These are phyloP conservation scores for Notolepis coatsorum DNA, from an alignment of 2,797 vertebrate species.

Conservation along the genomic window DNA sequence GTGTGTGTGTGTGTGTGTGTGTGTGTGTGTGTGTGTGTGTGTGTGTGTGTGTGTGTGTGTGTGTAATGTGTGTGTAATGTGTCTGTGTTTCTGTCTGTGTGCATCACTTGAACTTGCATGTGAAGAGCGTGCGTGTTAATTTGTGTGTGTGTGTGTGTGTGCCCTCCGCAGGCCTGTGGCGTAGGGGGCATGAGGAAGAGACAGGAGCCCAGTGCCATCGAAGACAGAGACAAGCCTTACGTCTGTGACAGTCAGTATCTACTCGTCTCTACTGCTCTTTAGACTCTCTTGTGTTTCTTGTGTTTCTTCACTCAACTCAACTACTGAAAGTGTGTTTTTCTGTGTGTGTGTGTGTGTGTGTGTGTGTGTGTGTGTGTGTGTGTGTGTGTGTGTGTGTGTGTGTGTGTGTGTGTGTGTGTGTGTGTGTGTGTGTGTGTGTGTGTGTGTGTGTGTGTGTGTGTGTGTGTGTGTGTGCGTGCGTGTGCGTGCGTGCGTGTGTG, in stretches of 20 bases:
- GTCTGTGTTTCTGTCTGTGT: constrained; percentile 20
- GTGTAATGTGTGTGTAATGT: constrained; percentile 1
- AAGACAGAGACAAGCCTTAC: constrained; percentile 96
- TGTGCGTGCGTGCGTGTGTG: constrained; percentile 6
- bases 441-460: constrained; percentile 17
- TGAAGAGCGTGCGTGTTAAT: constrained; percentile 29
- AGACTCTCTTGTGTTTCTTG: constrained; percentile 3
- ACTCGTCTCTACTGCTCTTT: too few species aligned
- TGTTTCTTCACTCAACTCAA: not conserved
- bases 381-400: not conserved
- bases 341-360: not conserved
- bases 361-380: not conserved
- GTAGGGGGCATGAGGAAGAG: constrained; percentile 93
- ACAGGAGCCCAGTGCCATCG: constrained; percentile 87
- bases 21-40: constrained; percentile 1
- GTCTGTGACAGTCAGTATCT: constrained; percentile 95
- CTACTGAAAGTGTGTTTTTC: not conserved
- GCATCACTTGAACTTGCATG: constrained; percentile 23
- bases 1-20: constrained; percentile 18
- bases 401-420: constrained; percentile 10
- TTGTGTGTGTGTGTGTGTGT: constrained; percentile 30
- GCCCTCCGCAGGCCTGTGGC: constrained; percentile 84
- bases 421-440: constrained; percentile 9
- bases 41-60: not conserved
- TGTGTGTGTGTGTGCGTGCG: constrained; percentile 17